Conservation (phyloP, 2,888 invertebrate species). For the Luperina nickerlii region DNA sequence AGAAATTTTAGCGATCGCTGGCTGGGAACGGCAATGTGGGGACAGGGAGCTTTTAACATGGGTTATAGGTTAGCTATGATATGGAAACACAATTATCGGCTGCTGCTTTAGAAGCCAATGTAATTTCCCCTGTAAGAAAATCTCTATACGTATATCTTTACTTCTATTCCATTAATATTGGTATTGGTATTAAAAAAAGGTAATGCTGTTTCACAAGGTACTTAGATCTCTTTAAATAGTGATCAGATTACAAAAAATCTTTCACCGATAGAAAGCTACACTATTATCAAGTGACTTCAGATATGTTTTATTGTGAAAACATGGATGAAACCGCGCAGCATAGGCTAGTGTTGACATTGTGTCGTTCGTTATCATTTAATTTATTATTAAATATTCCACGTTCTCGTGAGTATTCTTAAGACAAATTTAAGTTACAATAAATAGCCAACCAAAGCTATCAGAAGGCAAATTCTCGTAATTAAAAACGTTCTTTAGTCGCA, state of each 20-base stretch:
- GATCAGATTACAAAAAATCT: neutral
- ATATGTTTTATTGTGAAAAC: neutral
- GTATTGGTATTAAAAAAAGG: neutral
- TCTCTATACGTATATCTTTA: neutral
- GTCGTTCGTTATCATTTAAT: too few species aligned
- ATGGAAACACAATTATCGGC: constrained; percentile 34
- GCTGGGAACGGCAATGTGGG: constrained; percentile 28
- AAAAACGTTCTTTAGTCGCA: too few species aligned
- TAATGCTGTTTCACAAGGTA: too few species aligned
- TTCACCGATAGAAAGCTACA: neutral
- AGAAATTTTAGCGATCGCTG: constrained; percentile 48
- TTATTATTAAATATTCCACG: neutral
- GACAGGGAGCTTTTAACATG: constrained; percentile 44
- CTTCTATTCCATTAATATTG: too few species aligned
- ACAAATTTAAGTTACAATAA: neutral
- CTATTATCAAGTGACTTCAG: too few species aligned
- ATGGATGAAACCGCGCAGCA: neutral
- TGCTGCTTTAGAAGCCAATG: neutral
- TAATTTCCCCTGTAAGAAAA: neutral
- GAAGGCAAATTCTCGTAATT: too few species aligned
- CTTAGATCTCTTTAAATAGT: too few species aligned
- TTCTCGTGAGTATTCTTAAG: neutral
- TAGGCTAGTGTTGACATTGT: neutral
- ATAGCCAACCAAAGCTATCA: neutral
- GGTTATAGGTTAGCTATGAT: constrained; percentile 12